A percentile compares a stretch with the other conserved stretches of the same genome.
phyloP scores from a whole-genome alignment of 2,797 vertebrate genomes.

The Vipera ursinii region DNA sequence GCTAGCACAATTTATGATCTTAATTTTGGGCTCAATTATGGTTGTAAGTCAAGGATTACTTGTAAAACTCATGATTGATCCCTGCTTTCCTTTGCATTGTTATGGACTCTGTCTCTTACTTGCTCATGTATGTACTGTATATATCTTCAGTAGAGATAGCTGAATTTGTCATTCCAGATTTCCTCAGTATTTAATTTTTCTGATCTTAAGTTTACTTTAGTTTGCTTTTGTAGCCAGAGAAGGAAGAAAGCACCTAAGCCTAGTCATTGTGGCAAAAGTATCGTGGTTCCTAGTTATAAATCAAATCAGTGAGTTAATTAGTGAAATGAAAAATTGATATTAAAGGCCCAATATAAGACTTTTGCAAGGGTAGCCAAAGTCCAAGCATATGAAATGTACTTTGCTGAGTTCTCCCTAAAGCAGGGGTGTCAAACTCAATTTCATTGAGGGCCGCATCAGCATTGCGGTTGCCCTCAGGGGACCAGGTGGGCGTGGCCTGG shows the following conservation, averaged over 20 bases:
- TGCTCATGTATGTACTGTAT: not conserved
- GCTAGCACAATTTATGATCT: not conserved
- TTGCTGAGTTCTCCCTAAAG: not conserved
- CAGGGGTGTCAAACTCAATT: too few relatives aligned
- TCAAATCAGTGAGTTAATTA: not conserved
- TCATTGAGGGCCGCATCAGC: too few relatives aligned
- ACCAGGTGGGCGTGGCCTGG: too few relatives aligned
- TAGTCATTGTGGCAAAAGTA: not conserved
- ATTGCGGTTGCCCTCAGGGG: too few relatives aligned
- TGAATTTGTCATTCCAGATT: not conserved
- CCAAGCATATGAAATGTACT: not conserved
- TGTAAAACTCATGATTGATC: not conserved
- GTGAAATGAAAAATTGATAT: not conserved
- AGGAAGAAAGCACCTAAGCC: not conserved
- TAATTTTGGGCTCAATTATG: not conserved
- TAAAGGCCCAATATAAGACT: not conserved
- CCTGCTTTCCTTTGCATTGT: not conserved
- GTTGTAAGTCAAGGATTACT: not conserved
- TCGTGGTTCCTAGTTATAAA: not conserved
- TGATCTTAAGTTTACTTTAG: not conserved
- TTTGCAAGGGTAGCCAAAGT: not conserved
- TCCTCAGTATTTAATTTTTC: not conserved
- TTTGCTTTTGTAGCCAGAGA: not conserved
- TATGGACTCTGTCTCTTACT: not conserved
- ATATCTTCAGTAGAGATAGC: not conserved